These are phyloP conservation scores for Callyntrura sp. DNA, from an alignment of 2,888 invertebrate genomes.

Conservation along the genomic window DNA sequence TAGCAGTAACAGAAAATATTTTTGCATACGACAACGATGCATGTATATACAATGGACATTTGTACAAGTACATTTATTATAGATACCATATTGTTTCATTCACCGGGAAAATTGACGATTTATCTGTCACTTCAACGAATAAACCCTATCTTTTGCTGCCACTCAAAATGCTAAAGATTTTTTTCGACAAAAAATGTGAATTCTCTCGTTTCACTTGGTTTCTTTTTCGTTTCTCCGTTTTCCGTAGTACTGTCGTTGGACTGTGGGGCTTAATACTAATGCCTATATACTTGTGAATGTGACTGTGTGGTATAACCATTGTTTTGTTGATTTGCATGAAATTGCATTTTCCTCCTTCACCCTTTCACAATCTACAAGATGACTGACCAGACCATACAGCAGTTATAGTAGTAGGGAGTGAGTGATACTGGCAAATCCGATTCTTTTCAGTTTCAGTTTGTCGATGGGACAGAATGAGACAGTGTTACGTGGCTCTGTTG, in stretches of 20 bases:
- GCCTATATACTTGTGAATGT: neutral
- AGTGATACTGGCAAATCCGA: neutral
- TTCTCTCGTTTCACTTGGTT: slow-evolving; percentile 12
- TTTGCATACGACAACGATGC: too few relatives aligned
- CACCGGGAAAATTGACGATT: slow-evolving; percentile 58
- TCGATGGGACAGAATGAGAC: slow-evolving; percentile 11
- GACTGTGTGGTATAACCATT: slow-evolving; percentile 62
- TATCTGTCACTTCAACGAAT: slow-evolving; percentile 35
- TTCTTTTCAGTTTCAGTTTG: slow-evolving; percentile 2
- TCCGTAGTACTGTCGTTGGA: neutral
- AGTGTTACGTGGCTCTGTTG: slow-evolving; percentile 37
- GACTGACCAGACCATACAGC: neutral
- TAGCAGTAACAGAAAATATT: neutral
- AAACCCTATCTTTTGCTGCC: neutral
- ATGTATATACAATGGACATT: too few relatives aligned
- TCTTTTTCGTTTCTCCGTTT: slow-evolving; percentile 5
- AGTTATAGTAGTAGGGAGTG: neutral
- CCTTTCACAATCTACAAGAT: slow-evolving; percentile 58
- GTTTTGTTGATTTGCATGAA: slow-evolving; percentile 84
- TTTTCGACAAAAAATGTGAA: neutral
- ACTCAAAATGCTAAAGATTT: neutral
- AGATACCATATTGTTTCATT: slow-evolving; percentile 8
- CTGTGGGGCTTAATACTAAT: slow-evolving; percentile 18
- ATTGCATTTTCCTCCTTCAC: slow-evolving; percentile 81
- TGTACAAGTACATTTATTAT: neutral